phyloP scores from a whole-genome alignment of 1,140 invertebrate species.

The Polypedilum vanderplanki region DNA sequence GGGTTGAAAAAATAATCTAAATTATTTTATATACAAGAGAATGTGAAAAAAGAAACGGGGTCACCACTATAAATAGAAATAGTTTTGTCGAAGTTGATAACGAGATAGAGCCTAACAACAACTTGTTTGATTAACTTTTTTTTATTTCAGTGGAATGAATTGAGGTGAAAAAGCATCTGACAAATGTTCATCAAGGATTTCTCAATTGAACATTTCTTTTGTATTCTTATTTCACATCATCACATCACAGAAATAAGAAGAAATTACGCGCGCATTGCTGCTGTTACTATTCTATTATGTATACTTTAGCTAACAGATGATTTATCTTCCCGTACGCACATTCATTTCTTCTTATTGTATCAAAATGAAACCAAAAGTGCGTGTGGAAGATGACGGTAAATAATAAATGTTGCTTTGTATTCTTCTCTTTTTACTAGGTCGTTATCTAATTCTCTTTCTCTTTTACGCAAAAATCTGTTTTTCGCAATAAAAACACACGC shows the following conservation, averaged over 20 bases:
- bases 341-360: constrained; percentile 1
- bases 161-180: neutral
- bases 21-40: neutral
- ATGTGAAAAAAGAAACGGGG: neutral
- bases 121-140: neutral
- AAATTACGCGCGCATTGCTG: neutral
- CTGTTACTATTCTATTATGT: neutral
- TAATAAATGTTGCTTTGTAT: neutral
- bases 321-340: neutral
- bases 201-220: too few species aligned
- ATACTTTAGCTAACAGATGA: neutral
- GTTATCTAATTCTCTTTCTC: neutral
- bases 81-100: neutral
- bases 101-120: neutral
- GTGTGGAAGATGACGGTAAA: neutral
- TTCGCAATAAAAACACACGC: neutral
- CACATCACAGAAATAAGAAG: neutral
- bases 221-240: neutral
- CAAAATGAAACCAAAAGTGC: constrained; percentile 4
- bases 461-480: constrained; percentile 3
- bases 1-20: neutral
- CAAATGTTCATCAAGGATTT: constrained; percentile 18
- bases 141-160: neutral
- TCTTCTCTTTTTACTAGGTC: neutral
- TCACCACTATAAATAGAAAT: constrained; percentile 9